A percentile compares a stretch with the other conserved stretches of the same genome.
Evolutionary conservation across 2,113 vertebrate species (phyloP).

Genomic region (Corapipo altera): DNA sequence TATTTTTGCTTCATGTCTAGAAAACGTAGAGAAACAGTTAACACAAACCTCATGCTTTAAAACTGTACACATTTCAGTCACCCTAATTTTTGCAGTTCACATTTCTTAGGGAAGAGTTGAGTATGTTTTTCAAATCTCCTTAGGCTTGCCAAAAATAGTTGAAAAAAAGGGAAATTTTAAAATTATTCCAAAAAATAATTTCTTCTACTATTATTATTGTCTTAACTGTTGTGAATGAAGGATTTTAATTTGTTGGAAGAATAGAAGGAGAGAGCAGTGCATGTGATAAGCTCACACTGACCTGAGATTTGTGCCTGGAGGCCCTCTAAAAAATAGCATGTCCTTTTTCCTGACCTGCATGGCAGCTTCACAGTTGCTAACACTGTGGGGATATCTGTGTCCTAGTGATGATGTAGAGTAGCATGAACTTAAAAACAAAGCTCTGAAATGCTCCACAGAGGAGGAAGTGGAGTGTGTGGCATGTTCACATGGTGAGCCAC

Average conservation of each 20-base stretch:
- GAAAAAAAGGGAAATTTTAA: neutral
- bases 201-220: neutral
- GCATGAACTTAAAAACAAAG: neutral
- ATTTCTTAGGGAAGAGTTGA: neutral
- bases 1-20: neutral
- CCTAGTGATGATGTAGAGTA: neutral
- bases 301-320: neutral
- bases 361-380: neutral
- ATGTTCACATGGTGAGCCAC: accelerated
- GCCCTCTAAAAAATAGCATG: neutral
- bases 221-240: neutral
- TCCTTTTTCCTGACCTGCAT: neutral
- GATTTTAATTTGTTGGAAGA: neutral
- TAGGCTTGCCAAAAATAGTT: neutral
- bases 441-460: neutral
- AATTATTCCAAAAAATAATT: neutral
- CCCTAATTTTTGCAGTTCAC: neutral
- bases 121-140: neutral
- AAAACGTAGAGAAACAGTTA: neutral
- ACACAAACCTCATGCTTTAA: neutral
- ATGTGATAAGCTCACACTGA: neutral
- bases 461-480: neutral
- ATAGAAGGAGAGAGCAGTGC: neutral
- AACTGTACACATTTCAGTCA: neutral
- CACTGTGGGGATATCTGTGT: neutral